These are phyloP conservation scores for Drosophila ananassae DNA, from an alignment of 1,140 invertebrate species.

Conservation along the genomic window DNA sequence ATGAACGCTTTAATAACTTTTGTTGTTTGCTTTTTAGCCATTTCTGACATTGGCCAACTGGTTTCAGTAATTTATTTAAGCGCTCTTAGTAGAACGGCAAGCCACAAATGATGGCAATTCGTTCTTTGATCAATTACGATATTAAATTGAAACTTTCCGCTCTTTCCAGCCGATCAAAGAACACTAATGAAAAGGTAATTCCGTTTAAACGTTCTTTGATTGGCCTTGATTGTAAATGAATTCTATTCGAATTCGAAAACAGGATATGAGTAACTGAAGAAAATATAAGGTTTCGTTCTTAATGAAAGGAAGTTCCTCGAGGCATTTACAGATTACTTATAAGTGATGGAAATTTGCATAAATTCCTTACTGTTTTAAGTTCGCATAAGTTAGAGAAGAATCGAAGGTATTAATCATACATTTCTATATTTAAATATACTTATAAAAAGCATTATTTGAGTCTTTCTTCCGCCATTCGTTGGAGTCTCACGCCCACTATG, in stretches of 20 bases:
- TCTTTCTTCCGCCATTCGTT: conserved; percentile 48
- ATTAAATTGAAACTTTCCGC: conserved; percentile 38
- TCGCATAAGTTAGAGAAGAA: background rate
- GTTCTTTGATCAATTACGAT: conserved; percentile 57
- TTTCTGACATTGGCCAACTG: conserved; percentile 60
- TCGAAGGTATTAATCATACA: too few relatives aligned
- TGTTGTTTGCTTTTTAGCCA: conserved; percentile 25
- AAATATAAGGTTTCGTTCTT: conserved; percentile 45
- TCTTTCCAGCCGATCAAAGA: conserved; percentile 16
- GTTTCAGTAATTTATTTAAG: conserved; percentile 61
- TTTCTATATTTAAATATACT: background rate
- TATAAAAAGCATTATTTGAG: background rate
- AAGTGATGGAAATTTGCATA: background rate
- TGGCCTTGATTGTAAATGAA: conserved; percentile 42
- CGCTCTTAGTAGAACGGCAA: conserved; percentile 51
- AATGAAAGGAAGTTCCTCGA: conserved; percentile 44
- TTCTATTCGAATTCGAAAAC: conserved; percentile 19
- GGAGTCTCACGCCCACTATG: conserved; percentile 27
- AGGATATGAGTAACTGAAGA: conserved; percentile 55
- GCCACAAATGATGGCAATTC: conserved; percentile 51
- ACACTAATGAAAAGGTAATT: conserved; percentile 53
- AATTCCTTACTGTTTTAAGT: conserved; percentile 3
- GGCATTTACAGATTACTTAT: background rate
- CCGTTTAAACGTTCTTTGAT: conserved; percentile 55
- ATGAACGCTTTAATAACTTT: conserved; percentile 47